phyloP scores from a whole-genome alignment of 2,113 vertebrate species.

The Conger conger region DNA sequence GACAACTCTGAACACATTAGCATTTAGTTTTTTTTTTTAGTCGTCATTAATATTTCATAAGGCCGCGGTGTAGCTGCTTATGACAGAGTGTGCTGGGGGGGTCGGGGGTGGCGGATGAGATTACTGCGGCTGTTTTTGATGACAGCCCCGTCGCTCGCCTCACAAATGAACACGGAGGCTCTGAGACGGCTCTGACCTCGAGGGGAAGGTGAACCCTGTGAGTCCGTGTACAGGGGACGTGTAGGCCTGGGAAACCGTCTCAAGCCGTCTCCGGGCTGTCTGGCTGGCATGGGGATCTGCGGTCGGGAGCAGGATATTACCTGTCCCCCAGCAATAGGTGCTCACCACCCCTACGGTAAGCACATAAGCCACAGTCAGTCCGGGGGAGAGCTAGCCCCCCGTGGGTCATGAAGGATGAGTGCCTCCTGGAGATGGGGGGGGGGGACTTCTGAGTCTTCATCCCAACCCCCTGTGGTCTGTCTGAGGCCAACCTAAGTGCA shows the following conservation, averaged over 20 bases:
- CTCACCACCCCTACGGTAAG: background rate
- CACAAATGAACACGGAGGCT: background rate
- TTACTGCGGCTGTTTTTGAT: background rate
- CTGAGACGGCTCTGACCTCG: too few relatives aligned
- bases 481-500: background rate
- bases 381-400: background rate
- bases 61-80: background rate
- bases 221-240: background rate
- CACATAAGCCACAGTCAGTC: background rate
- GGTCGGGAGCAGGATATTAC: slow-evolving; percentile 18
- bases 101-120: background rate
- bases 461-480: background rate
- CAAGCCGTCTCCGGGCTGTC: background rate
- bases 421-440: background rate
- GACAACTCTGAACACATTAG: background rate
- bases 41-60: slow-evolving; percentile 10
- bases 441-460: background rate
- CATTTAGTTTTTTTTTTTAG: background rate
- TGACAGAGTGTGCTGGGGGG: background rate
- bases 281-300: background rate
- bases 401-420: background rate
- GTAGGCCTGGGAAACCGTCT: background rate
- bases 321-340: background rate
- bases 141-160: background rate
- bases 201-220: background rate